These are phyloP conservation scores for Meloe dianella DNA, from an alignment of 2,888 invertebrate species.

Conservation along the genomic window DNA sequence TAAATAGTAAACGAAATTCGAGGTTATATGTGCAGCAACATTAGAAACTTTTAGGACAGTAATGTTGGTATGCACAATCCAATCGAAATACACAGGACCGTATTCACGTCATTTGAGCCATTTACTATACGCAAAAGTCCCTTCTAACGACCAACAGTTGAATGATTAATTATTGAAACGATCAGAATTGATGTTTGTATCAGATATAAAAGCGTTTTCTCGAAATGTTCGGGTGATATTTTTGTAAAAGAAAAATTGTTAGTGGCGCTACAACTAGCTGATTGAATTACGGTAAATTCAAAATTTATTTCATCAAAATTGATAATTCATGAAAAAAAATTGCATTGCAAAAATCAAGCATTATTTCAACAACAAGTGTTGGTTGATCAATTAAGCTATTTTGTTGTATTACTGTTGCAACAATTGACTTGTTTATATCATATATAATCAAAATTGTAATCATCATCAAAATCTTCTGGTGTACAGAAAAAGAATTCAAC, in stretches of 20 bases:
- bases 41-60: background rate
- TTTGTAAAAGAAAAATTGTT: no score
- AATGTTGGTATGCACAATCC: background rate
- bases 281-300: background rate
- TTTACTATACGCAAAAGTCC: no score
- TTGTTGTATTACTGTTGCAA: slow-evolving; percentile 14
- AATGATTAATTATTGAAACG: no score
- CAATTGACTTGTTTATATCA: slow-evolving; percentile 42
- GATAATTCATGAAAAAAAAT: slow-evolving; percentile 38
- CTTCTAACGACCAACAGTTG: no score
- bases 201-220: no score
- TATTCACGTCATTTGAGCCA: background rate
- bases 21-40: background rate
- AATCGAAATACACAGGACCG: background rate
- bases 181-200: no score
- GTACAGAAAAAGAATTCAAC: slow-evolving; percentile 90
- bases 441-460: slow-evolving; percentile 58
- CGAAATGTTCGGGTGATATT: no score
- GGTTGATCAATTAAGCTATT: slow-evolving; percentile 23
- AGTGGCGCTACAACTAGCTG: background rate
- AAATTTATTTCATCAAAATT: slow-evolving; percentile 32
- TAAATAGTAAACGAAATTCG: background rate
- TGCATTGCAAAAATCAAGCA: slow-evolving; percentile 41
- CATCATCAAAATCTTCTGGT: slow-evolving; percentile 79
- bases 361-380: slow-evolving; percentile 31